Evolutionary conservation across 2,113 vertebrate species (phyloP).

Genomic region (Larimichthys polyactis): DNA sequence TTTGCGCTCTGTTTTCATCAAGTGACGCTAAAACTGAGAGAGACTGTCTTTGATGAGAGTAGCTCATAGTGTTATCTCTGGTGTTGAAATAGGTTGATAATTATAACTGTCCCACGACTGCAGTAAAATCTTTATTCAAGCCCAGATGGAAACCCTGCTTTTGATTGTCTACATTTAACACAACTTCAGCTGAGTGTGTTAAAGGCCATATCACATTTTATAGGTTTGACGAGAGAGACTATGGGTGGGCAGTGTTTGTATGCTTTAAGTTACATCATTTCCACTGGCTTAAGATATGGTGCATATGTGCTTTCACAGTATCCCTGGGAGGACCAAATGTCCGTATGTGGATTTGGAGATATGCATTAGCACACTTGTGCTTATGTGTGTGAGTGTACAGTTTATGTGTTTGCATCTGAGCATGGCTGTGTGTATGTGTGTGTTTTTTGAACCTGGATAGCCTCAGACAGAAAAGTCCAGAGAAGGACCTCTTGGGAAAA

Average conservation of each 20-base stretch:
- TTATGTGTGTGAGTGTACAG: neutral
- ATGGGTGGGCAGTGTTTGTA: slow-evolving; percentile 36
- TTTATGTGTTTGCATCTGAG: slow-evolving; percentile 5
- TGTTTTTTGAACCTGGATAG: slow-evolving; percentile 51
- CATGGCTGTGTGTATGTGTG: slow-evolving; percentile 4
- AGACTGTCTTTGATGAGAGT: neutral
- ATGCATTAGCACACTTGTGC: slow-evolving; percentile 18
- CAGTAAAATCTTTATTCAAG: slow-evolving; percentile 52
- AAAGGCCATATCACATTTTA: slow-evolving; percentile 64
- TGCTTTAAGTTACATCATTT: slow-evolving; percentile 57
- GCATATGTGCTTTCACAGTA: slow-evolving; percentile 13
- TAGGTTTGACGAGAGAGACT: slow-evolving; percentile 41
- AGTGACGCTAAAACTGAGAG: neutral
- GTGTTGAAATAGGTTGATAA: slow-evolving; percentile 44
- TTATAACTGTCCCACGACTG: slow-evolving; percentile 27
- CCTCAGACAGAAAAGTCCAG: slow-evolving; percentile 31
- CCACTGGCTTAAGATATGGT: slow-evolving; percentile 25
- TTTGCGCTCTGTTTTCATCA: neutral
- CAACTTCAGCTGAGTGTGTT: slow-evolving; percentile 42
- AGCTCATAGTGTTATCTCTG: slow-evolving; percentile 9
- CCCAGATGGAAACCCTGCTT: slow-evolving; percentile 34
- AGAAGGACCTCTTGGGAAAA: slow-evolving; percentile 41
- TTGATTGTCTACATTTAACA: slow-evolving; percentile 26
- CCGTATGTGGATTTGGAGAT: neutral
- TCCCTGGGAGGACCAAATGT: slow-evolving; percentile 23